Evolutionary conservation across 2,113 vertebrate genomes (phyloP).

Genomic region (Haemorhous mexicanus): DNA sequence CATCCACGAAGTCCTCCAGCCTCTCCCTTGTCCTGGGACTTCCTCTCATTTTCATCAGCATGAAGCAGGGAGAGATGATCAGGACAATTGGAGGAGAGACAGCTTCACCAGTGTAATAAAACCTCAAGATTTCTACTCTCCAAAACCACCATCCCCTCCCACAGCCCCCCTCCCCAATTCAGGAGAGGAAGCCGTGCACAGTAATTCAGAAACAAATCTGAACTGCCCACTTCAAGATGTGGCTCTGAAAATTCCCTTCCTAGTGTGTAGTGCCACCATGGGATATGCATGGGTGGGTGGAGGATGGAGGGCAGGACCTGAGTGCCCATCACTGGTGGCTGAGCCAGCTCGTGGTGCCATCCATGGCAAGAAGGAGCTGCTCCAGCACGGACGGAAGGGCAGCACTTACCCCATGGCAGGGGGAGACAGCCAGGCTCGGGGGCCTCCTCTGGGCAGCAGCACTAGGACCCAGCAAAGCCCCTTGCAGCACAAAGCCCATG

Average conservation of each 20-base stretch:
- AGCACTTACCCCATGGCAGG: background rate
- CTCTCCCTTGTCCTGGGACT: background rate
- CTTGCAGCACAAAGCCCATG: background rate
- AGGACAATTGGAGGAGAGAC: background rate
- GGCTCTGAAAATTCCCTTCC: background rate
- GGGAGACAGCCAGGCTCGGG: background rate
- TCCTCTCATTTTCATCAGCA: fast-evolving
- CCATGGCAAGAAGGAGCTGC: background rate
- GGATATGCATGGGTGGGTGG: fast-evolving
- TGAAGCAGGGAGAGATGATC: background rate
- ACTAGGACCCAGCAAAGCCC: background rate
- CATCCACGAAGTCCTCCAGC: background rate
- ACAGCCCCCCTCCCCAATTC: too few species aligned
- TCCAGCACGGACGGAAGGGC: background rate
- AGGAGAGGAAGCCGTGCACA: background rate
- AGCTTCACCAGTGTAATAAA: background rate
- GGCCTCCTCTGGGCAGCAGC: background rate
- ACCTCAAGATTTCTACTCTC: fast-evolving
- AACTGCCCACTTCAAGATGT: background rate
- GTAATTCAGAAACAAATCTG: background rate
- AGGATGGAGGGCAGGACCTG: background rate
- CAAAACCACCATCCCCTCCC: background rate
- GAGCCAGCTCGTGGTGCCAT: background rate
- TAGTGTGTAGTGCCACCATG: fast-evolving
- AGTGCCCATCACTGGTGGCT: fast-evolving